Conservation (phyloP, 2,888 invertebrate genomes). For the Unio delphinus region DNA sequence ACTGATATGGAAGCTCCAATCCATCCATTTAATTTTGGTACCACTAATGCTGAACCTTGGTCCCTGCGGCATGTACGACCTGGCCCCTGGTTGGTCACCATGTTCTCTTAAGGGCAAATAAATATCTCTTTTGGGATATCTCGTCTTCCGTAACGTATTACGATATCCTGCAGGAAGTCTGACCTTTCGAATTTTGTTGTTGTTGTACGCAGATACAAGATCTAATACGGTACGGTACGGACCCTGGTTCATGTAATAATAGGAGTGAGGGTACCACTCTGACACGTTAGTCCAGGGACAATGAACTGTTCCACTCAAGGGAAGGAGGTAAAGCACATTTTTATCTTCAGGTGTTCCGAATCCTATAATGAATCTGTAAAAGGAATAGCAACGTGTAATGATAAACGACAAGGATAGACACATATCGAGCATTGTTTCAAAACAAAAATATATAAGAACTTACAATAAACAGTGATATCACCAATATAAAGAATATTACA, state of each 20-base stretch:
- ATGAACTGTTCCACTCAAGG: conserved; percentile 37
- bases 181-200: conserved; percentile 26
- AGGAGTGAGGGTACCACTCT: conserved; percentile 40
- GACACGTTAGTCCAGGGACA: conserved; percentile 38
- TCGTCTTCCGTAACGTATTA: conserved; percentile 22
- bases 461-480: too few relatives aligned
- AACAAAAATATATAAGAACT: too few relatives aligned
- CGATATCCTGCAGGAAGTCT: conserved; percentile 30
- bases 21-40: conserved; percentile 48
- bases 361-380: conserved; percentile 18
- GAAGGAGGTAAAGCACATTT: conserved; percentile 41
- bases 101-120: conserved; percentile 20
- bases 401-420: too few relatives aligned
- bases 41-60: conserved; percentile 46
- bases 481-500: too few relatives aligned
- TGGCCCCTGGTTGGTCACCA: conserved; percentile 39
- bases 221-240: conserved; percentile 33
- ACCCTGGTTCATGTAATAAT: conserved; percentile 48
- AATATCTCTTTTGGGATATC: conserved; percentile 31
- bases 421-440: too few relatives aligned
- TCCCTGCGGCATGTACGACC: conserved; percentile 42
- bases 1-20: conserved; percentile 51
- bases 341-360: conserved; percentile 16
- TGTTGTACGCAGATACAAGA: conserved; percentile 34
- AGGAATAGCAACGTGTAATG: background rate